Evolutionary conservation across 2,888 invertebrate genomes (phyloP), one percentile per base, ranked within the genome.

Genomic region (Tridacna gigas): DNA sequence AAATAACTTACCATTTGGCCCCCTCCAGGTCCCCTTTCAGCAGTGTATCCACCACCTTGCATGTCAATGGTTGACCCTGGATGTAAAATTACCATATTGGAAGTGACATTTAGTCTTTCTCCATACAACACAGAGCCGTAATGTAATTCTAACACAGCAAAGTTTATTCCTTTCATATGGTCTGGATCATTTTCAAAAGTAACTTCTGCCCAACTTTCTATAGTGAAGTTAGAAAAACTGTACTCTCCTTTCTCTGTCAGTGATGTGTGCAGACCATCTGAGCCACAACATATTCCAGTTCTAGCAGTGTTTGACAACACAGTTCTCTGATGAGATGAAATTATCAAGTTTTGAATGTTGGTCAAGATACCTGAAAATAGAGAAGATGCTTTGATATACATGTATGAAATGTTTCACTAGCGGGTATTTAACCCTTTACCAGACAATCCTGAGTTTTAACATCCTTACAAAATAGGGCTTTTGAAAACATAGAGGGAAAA

Each of bases 61-160:
- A 92, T 80, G 61, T 86, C 75, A 45, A 92, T 74, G 18, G 74
- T 84, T 0, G 91, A 89, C 9, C 92, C 91, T 12, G 91, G 91
- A 63, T 90, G 89, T n/a, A 92, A 79, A 0, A 83, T 75, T 12
- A 92, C 75, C 13, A 89, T 80, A 48, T 90, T 92, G 45, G 89
- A 86, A 56, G 83, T 78, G 22, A 91, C 75, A 22, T 86, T 65
- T 22, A 92, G 82, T 20, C 75, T 86, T 71, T 90, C 83, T 45
- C 89, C 90, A 56, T 69, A 77, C 47, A 92, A 77, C 4, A 79
- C 71, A 0, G 90, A 89, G 11, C 84, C 89, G 71, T 91, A 92
- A 60, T 90, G 90, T 51, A 91, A 69, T 66, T 91, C 91, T 66
- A 92, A 77, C 5, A 67, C 76, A 0, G 88, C 89, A 65, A 92